Conservation (phyloP, 2,888 invertebrate species). For the Smittia aterrima region DNA sequence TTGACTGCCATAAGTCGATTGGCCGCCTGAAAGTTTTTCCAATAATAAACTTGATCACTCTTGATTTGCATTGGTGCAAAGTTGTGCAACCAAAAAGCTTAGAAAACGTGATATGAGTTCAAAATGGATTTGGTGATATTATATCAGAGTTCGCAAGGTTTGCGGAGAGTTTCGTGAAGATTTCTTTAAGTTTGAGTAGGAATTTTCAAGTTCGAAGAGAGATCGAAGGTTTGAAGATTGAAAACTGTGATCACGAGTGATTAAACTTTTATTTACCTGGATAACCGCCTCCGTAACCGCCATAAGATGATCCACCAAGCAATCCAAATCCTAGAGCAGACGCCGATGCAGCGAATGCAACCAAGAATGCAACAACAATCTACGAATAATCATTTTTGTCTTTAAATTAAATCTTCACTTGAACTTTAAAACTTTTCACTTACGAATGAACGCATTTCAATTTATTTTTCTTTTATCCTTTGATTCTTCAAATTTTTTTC, state of each 20-base stretch:
- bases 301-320: conserved; percentile 1
- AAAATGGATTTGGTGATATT: too few species aligned
- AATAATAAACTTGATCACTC: too few species aligned
- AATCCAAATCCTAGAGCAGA: conserved; percentile 7
- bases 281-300: conserved; percentile 5
- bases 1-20: too few species aligned
- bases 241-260: not conserved
- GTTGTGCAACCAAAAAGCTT: too few species aligned
- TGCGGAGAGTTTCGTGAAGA: too few species aligned
- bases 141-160: too few species aligned
- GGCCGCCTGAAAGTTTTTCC: too few species aligned
- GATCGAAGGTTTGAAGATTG: not conserved
- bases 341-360: conserved; percentile 22
- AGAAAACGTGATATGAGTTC: too few species aligned
- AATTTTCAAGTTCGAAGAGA: not conserved
- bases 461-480: conserved; percentile 1
- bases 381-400: not conserved
- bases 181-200: too few species aligned
- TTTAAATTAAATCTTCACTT: not conserved
- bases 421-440: not conserved
- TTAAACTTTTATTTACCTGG: not conserved
- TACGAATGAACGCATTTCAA: conserved; percentile 38
- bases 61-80: too few species aligned
- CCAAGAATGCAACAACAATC: conserved; percentile 3
- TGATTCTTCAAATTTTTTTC: conserved; percentile 1